These are phyloP conservation scores for Nasonia vitripennis DNA, from an alignment of 1,140 invertebrate species.

Conservation along the genomic window DNA sequence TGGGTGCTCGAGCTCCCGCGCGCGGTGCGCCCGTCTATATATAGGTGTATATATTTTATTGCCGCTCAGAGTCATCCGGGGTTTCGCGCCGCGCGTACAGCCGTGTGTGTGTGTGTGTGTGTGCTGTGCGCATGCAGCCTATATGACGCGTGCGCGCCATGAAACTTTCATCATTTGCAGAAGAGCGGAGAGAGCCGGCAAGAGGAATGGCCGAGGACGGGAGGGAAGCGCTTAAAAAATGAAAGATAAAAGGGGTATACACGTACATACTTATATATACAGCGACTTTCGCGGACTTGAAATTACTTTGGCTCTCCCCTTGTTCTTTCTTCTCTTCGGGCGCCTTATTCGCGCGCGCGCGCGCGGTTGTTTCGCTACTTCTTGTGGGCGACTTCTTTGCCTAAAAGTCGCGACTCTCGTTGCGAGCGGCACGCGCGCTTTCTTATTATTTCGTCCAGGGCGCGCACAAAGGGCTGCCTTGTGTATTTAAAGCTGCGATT, in stretches of 20 bases:
- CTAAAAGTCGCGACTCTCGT: background rate
- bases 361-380: background rate
- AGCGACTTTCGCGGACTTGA: constrained; percentile 7
- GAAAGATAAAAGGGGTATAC: background rate
- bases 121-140: no score
- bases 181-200: background rate
- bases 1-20: background rate
- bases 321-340: background rate
- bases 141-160: background rate
- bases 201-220: background rate
- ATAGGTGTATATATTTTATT: constrained; percentile 16
- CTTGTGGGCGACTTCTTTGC: background rate
- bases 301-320: background rate
- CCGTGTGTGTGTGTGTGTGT: no score
- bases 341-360: no score
- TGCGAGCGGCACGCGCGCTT: background rate
- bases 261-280: background rate
- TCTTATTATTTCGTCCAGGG: constrained; percentile 16
- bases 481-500: no score
- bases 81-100: background rate
- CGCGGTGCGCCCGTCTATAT: background rate
- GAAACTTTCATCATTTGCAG: constrained; percentile 11
- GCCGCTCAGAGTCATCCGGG: constrained; percentile 1
- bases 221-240: background rate
- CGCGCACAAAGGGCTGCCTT: no score